These are phyloP conservation scores for Megaleporinus macrocephalus DNA, from an alignment of 2,113 vertebrate species.

Conservation along the genomic window DNA sequence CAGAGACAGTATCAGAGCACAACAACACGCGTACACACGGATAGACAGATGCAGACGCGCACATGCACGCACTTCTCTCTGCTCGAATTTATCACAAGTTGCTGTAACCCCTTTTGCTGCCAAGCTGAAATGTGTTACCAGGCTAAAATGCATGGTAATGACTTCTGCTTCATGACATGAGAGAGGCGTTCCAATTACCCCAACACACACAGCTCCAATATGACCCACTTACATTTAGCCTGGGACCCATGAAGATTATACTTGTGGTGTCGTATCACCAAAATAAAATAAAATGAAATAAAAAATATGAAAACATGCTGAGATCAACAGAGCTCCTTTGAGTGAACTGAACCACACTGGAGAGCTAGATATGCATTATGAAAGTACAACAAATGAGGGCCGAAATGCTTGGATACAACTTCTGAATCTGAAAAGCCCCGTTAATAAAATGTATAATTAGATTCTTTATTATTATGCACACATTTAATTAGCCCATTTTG, in stretches of 20 bases:
- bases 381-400: neutral
- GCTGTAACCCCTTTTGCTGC: neutral
- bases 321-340: neutral
- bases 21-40: neutral
- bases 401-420: neutral
- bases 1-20: slow-evolving; percentile 25
- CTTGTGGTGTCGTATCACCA: slow-evolving; percentile 22
- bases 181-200: slow-evolving; percentile 44
- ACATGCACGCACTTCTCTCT: slow-evolving; percentile 11
- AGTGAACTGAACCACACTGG: neutral
- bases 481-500: slow-evolving; percentile 16
- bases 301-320: slow-evolving; percentile 31
- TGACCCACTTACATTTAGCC: slow-evolving; percentile 41
- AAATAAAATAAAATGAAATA: neutral
- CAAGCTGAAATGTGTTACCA: slow-evolving; percentile 1
- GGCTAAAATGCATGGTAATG: slow-evolving; percentile 44
- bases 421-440: neutral
- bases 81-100: slow-evolving; percentile 20
- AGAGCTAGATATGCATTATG: neutral
- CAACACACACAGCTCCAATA: slow-evolving; percentile 14
- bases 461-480: slow-evolving; percentile 27
- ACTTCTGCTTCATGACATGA: slow-evolving; percentile 39
- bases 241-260: slow-evolving; percentile 38
- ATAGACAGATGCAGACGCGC: neutral
- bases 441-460: slow-evolving; percentile 32